Conservation (phyloP, 1,140 invertebrate species). For the Potamilus streckersoni region DNA sequence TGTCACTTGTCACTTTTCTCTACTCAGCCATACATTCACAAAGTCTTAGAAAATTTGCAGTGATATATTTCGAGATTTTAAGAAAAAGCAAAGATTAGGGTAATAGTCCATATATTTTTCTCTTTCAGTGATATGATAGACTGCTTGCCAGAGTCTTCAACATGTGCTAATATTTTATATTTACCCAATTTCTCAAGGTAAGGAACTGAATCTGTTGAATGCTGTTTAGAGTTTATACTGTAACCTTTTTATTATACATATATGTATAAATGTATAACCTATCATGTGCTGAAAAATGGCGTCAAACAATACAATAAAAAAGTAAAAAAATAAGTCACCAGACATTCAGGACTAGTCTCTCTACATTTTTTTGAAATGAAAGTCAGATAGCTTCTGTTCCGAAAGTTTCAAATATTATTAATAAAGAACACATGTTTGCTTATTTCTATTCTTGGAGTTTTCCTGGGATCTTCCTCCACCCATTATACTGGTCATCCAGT, state of each 20-base stretch:
- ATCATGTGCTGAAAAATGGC: neutral
- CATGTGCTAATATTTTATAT: conserved; percentile 66
- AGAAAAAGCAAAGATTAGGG: neutral
- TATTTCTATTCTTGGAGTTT: too few relatives aligned
- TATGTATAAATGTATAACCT: neutral
- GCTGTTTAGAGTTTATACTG: conserved; percentile 1
- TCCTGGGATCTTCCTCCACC: too few relatives aligned
- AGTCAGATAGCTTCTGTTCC: neutral
- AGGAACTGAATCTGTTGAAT: neutral
- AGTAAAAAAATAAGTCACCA: neutral
- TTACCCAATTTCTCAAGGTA: conserved; percentile 66
- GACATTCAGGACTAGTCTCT: neutral
- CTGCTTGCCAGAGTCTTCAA: conserved; percentile 66
- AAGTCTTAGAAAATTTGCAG: too few relatives aligned
- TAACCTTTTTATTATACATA: neutral
- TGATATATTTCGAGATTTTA: too few relatives aligned
- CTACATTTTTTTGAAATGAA: neutral
- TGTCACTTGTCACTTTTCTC: too few relatives aligned
- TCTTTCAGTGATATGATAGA: conserved; percentile 59
- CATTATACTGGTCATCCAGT: too few relatives aligned
- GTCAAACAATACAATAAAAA: too few relatives aligned
- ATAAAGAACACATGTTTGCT: too few relatives aligned
- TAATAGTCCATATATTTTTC: conserved; percentile 3
- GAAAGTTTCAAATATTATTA: neutral
- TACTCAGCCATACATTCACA: too few relatives aligned